phyloP scores from a whole-genome alignment of 2,888 invertebrate genomes.

The Girardia tigrina region DNA sequence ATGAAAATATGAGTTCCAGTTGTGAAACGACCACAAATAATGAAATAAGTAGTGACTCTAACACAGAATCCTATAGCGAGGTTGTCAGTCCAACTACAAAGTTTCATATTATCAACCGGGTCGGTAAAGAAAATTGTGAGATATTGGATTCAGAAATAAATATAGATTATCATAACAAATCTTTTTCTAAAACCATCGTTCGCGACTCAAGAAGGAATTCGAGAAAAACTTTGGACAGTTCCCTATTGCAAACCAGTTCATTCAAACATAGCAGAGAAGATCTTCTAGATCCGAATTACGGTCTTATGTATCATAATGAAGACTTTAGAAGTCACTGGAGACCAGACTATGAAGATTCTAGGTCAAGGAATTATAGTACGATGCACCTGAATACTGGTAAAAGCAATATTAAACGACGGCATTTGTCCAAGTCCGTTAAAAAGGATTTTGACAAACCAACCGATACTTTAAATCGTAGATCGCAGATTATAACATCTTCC shows the following conservation, averaged over 20 bases:
- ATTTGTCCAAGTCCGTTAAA: background rate
- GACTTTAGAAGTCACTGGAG: background rate
- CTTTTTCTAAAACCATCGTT: too few species aligned
- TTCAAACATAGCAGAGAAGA: conserved; percentile 1
- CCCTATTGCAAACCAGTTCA: background rate
- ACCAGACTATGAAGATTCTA: background rate
- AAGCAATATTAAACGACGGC: background rate
- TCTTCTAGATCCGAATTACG: background rate
- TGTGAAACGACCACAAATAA: background rate
- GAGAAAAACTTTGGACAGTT: background rate
- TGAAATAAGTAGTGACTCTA: background rate
- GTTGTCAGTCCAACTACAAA: too few species aligned
- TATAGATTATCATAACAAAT: too few species aligned
- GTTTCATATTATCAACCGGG: too few species aligned
- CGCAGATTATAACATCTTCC: background rate
- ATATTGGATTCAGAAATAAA: too few species aligned
- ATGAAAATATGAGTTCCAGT: background rate
- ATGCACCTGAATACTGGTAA: background rate
- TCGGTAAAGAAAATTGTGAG: too few species aligned
- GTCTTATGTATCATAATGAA: background rate
- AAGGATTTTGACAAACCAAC: background rate
- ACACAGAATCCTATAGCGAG: too few species aligned
- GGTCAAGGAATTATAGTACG: background rate
- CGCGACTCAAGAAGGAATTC: background rate
- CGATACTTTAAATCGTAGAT: background rate